Base-by-base conservation (phyloP, 1,140 invertebrate genomes). In the Riptortus pedestris region DNA sequence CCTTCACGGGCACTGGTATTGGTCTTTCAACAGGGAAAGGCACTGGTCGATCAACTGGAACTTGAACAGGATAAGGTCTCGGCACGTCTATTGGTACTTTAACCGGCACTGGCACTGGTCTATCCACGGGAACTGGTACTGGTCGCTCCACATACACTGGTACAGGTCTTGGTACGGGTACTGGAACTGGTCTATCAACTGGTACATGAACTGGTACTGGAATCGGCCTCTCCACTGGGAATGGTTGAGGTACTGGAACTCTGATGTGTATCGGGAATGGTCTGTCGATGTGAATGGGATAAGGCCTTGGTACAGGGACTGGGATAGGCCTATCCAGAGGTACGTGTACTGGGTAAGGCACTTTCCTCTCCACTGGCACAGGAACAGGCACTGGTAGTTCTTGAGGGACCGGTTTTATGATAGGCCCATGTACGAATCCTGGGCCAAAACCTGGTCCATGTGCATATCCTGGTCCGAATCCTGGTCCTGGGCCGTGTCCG, bases 191-290 rank as follows among this genome's bases (percentile, higher is more conserved):
- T 31, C 60, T 51, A 12, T 60, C 58, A 5, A 65, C 64, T 2
- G 60, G 64, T 2, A 65, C 64, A 0, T 24, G 45, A 1, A 61
- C 58, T 9, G 64, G 64, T 18, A 64, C 63, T 14, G 63, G 63
- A 26, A 64, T 38, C 7, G 63, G 63, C 31, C 63, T 3, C 12
- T 58, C 63, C 14, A 64, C 63, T 11, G 63, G 63, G 24, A 55
- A 59, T 12, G 63, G 63, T 3, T 64, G 63, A 1, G 63, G 63
- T 16, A 64, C 63, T 26, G 63, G 33, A 1, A 64, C 63, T 43
- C 57, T 45, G 2, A 64, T 57, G 4, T 58, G 58, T 14, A 38
- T 18, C 20, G 64, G 64, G 11, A 62, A 55, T 0, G 43, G 64
- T 24, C 43, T 65, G 4, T 65, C 55, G 0, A 65, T 59, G 14